Conservation (phyloP, 2,113 vertebrate genomes). For the Lota lota region DNA sequence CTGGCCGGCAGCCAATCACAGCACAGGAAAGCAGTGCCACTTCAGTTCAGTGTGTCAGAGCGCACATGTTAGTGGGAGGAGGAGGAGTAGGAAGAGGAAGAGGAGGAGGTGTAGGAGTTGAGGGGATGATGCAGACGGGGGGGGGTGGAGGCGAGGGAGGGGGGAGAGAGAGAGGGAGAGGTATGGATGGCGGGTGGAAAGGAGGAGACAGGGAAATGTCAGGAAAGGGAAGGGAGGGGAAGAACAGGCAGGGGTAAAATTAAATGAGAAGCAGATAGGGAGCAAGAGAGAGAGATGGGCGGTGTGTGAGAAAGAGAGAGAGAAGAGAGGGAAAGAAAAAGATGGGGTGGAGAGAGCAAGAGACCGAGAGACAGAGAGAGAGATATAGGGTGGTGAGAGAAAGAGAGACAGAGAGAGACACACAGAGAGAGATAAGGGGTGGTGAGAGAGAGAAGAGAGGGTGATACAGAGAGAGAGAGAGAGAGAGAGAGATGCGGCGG, state of each 20-base stretch:
- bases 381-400: no score
- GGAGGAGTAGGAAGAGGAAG: neutral
- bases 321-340: neutral
- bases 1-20: constrained; percentile 73
- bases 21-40: constrained; percentile 67
- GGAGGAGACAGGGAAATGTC: neutral
- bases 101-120: neutral
- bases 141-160: neutral
- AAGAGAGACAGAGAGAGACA: no score
- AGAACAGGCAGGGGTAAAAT: constrained; percentile 6
- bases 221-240: constrained; percentile 4
- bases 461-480: no score
- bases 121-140: no score
- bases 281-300: constrained; percentile 12
- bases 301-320: neutral
- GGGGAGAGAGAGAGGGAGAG: neutral
- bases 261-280: neutral
- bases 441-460: no score
- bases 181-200: neutral
- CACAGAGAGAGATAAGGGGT: no score
- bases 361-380: no score
- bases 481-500: no score
- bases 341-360: no score
- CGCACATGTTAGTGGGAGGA: neutral
- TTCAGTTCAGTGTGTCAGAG: constrained; percentile 77